Evolutionary conservation across 2,113 vertebrate genomes (phyloP).

Genomic region (Myrmecophaga tridactyla): DNA sequence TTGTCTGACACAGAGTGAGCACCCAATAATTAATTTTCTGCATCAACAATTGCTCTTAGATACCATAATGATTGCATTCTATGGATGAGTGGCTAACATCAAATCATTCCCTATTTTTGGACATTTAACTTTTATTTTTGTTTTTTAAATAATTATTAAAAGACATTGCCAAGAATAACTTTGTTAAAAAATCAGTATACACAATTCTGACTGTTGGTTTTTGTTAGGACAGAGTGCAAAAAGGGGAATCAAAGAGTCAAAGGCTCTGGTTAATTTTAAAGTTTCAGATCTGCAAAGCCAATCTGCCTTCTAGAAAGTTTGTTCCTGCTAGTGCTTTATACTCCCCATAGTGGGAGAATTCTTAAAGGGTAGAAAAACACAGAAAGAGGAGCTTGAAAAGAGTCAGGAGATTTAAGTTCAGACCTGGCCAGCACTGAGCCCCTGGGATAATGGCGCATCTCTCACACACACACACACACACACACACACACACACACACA

Average conservation of each 20-base stretch:
- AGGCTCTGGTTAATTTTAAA: neutral
- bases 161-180: constrained; percentile 13
- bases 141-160: neutral
- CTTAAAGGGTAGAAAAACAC: neutral
- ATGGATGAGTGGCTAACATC: neutral
- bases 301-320: neutral
- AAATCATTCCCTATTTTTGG: neutral
- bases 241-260: neutral
- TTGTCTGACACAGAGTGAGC: neutral
- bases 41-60: neutral
- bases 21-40: neutral
- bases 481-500: neutral
- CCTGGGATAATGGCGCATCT: neutral
- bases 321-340: neutral
- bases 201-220: neutral
- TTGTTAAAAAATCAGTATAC: neutral
- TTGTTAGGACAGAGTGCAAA: neutral
- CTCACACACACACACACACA: neutral
- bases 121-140: neutral
- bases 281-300: neutral
- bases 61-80: neutral
- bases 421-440: neutral
- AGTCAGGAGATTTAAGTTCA: neutral
- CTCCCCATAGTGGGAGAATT: neutral
- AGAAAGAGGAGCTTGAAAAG: neutral